A percentile compares a stretch with the other conserved stretches of the same genome.
Conservation (phyloP, 2,888 invertebrate species). For the Lamellibrachia satsuma region DNA sequence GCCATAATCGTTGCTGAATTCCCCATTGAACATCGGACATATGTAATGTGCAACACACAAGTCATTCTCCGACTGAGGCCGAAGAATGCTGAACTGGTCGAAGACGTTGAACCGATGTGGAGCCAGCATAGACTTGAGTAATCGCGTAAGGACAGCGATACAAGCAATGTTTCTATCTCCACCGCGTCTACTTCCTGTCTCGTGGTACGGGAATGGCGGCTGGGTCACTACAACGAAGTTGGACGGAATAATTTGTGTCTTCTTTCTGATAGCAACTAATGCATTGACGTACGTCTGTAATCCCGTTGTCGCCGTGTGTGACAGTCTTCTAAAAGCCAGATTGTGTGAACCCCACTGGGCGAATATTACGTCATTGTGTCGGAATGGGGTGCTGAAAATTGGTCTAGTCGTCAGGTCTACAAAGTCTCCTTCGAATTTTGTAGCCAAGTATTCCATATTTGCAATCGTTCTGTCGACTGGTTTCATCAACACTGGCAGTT, state of each 20-base stretch:
- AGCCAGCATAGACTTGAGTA: neutral
- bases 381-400: neutral
- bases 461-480: neutral
- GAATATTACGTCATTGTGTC: neutral
- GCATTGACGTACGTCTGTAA: neutral
- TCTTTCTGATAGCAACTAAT: neutral
- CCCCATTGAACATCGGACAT: neutral
- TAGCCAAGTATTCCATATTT: neutral
- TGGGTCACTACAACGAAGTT: neutral
- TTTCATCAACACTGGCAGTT: neutral
- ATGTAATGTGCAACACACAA: neutral
- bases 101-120: neutral
- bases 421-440: neutral
- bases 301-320: neutral
- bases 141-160: neutral
- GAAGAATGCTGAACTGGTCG: slow-evolving; percentile 7
- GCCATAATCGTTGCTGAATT: neutral
- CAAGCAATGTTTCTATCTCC: neutral
- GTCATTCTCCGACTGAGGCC: neutral
- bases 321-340: neutral
- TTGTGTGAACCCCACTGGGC: neutral
- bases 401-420: neutral
- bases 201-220: neutral
- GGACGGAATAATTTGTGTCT: neutral
- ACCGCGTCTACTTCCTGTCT: neutral